phyloP scores from a whole-genome alignment of 2,113 vertebrate species.

The Sebastes schlegelii region DNA sequence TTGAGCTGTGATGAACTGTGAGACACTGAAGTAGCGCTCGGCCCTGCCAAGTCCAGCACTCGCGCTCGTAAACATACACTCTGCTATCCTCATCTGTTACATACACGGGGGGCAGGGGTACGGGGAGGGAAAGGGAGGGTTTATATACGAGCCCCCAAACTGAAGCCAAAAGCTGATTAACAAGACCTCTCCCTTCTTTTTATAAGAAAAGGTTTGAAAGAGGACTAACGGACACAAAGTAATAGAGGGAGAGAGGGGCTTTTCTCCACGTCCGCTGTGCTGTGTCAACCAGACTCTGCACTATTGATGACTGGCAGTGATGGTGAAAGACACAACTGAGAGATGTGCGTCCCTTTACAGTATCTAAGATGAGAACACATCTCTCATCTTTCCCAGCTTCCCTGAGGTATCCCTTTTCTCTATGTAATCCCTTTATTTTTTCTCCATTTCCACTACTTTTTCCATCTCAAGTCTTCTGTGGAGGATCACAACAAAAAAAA shows the following conservation, averaged over 20 bases:
- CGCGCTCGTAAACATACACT: conserved; percentile 72
- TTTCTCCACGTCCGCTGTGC: background rate
- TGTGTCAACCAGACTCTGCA: conserved; percentile 19
- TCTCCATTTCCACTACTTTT: conserved; percentile 5
- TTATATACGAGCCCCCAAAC: conserved; percentile 53
- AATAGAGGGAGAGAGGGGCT: background rate
- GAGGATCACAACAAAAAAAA: conserved; percentile 31
- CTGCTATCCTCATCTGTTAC: conserved; percentile 76
- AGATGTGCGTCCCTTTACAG: conserved; percentile 16
- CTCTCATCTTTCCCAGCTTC: background rate
- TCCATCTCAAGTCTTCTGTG: conserved; percentile 12
- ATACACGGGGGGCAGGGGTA: conserved; percentile 44
- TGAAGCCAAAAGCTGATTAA: conserved; percentile 59
- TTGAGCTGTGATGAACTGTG: conserved; percentile 74
- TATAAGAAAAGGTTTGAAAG: conserved; percentile 38
- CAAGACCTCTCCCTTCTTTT: conserved; percentile 47
- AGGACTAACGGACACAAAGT: background rate
- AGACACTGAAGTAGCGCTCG: conserved; percentile 64
- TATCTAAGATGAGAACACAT: conserved; percentile 9
- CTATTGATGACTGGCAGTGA: conserved; percentile 19
- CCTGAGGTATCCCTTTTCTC: conserved; percentile 10
- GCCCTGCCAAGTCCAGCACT: conserved; percentile 68
- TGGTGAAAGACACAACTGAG: conserved; percentile 24
- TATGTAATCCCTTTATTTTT: background rate
- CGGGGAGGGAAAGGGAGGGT: conserved; percentile 8